Conservation (phyloP, 1,140 invertebrate species). For the Euglossa dilemma region DNA sequence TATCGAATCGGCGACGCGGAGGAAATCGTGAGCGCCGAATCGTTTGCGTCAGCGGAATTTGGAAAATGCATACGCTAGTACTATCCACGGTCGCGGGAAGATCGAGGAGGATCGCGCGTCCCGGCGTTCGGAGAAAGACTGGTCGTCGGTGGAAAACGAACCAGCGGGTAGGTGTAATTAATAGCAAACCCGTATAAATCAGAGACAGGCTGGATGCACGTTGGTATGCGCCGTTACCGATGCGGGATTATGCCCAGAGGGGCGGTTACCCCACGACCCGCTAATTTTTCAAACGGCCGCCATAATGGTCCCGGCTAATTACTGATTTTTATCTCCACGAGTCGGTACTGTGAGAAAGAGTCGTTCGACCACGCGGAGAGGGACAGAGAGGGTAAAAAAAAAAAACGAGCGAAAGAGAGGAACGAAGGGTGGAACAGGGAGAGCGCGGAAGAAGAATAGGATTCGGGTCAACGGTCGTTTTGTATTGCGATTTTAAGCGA, state of each 20-base stretch:
- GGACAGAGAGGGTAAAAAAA: constrained; percentile 6
- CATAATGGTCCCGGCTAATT: constrained; percentile 82
- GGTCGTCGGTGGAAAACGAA: constrained; percentile 42
- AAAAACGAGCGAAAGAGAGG: background rate
- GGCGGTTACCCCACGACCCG: constrained; percentile 79
- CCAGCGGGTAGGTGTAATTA: constrained; percentile 77
- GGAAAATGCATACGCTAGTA: too few relatives aligned
- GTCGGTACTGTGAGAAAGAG: constrained; percentile 54
- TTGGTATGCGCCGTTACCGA: constrained; percentile 67
- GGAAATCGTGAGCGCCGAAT: background rate
- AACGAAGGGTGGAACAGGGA: background rate
- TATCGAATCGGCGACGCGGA: too few relatives aligned
- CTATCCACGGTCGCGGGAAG: too few relatives aligned
- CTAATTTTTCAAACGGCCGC: constrained; percentile 82
- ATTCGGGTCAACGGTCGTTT: constrained; percentile 41
- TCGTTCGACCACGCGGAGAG: constrained; percentile 22
- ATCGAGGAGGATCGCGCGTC: background rate
- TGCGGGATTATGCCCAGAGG: constrained; percentile 79
- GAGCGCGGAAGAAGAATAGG: constrained; percentile 33
- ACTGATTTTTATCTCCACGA: constrained; percentile 81
- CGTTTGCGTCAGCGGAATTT: too few relatives aligned
- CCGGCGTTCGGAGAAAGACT: constrained; percentile 23
- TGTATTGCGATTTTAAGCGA: constrained; percentile 22
- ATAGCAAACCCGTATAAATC: constrained; percentile 83
- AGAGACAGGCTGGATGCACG: constrained; percentile 79